Evolutionary conservation across 2,797 vertebrate species (phyloP), one percentile per base, ranked within the genome.

Genomic region (Cygnus olor): DNA sequence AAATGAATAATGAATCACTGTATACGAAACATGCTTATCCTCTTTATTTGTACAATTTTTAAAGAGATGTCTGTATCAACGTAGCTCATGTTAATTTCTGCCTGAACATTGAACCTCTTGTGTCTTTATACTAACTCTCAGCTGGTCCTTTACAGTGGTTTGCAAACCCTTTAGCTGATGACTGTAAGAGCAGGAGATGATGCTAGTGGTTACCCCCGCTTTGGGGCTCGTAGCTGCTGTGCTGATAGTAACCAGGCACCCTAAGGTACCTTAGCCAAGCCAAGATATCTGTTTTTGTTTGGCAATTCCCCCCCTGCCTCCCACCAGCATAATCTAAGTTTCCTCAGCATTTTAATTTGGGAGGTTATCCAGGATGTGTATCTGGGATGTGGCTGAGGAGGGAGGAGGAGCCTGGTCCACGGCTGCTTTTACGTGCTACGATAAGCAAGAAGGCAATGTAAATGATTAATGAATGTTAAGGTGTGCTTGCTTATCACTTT

Each of bases 51-150:
- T 14, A 6, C 11, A 10, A 3, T 34, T 51, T 81, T 20, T 51
- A 22, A 28, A 5, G 66, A 58, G 69, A 28, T 32, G 16, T 24
- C 16, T 30, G 5, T 14, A 4, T 22, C 16, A 18, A 32, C 42
- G 36, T 4, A 42, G 53, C 2, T 1, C 15, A 16, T 30, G 5
- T 5, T 30, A 4, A 19, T 8, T 32, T 77, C 34, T 56, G 3
- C 15, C 27, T 42, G 32, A 16, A 9, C 3, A 30, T 1, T 47
- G 56, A 14, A 1, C 61, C 38, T 69, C 36, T 40, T 8, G 0
- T 13, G 1, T 16, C 5, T 4, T 49, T n/a, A 1, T 1, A 1
- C 4, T 22, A 3, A 36, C 20, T 40, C 32, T 88, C 27, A 4
- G 8, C 32, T 49, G 84, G 11, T 64, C 51, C 1, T 28, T 49